These are phyloP conservation scores for Scomberomorus guttatus DNA, from an alignment of 2,797 vertebrate genomes.

Conservation along the genomic window DNA sequence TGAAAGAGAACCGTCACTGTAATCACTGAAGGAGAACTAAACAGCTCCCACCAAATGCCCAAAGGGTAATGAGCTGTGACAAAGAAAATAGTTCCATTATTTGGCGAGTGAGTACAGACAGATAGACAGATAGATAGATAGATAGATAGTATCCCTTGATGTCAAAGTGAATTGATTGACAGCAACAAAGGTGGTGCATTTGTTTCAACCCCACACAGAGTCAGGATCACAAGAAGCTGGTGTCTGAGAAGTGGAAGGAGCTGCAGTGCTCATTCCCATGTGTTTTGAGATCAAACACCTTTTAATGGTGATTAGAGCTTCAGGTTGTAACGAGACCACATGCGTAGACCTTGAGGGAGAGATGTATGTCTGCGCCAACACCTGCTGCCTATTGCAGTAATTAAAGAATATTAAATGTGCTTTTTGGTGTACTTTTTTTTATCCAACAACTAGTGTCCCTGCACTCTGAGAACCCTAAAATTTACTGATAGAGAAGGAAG, in stretches of 20 bases:
- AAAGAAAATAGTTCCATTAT: constrained; percentile 49
- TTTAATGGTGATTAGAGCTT: constrained; percentile 72
- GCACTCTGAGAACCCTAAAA: not conserved
- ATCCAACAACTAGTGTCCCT: constrained; percentile 6
- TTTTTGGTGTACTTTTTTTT: constrained; percentile 42
- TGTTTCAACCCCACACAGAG: constrained; percentile 15
- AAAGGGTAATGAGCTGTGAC: constrained; percentile 63
- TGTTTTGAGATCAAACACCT: constrained; percentile 70
- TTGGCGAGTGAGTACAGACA: constrained; percentile 33
- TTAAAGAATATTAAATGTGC: constrained; percentile 42
- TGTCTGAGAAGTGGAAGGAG: constrained; percentile 37
- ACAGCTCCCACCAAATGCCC: constrained; percentile 53
- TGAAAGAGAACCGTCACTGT: constrained; percentile 62
- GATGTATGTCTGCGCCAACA: constrained; percentile 37
- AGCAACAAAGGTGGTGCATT: constrained; percentile 5
- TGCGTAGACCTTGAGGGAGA: constrained; percentile 39
- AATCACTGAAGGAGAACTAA: constrained; percentile 65
- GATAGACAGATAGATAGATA: constrained; percentile 8
- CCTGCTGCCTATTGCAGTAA: constrained; percentile 50
- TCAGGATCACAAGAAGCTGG: constrained; percentile 39
- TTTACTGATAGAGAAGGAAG: constrained; percentile 10
- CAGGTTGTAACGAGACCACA: constrained; percentile 65
- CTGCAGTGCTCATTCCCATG: constrained; percentile 41
- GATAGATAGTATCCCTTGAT: not conserved
- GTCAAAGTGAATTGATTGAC: constrained; percentile 20